phyloP scores from a whole-genome alignment of 2,113 vertebrate species.

The human region DNA sequence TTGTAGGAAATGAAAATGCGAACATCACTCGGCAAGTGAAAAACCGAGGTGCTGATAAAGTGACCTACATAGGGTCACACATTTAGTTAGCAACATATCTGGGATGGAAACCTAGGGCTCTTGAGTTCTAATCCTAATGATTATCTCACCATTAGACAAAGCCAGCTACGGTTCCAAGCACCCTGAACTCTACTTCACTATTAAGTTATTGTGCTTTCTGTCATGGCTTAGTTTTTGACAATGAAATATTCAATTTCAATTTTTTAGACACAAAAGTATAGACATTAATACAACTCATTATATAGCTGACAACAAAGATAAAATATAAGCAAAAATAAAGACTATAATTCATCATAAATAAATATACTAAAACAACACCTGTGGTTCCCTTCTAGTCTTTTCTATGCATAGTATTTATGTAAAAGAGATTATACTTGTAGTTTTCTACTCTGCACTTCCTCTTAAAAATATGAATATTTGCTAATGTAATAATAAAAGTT shows the following conservation, averaged over 20 bases:
- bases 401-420: neutral
- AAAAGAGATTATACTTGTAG: neutral
- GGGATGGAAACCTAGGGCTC: neutral
- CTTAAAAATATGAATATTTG: neutral
- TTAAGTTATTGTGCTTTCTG: fast-evolving
- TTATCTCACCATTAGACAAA: fast-evolving
- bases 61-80: fast-evolving
- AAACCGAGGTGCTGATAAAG: neutral
- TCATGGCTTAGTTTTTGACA: neutral
- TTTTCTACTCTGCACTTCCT: neutral
- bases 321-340: neutral
- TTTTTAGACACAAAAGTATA: neutral
- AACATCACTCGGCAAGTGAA: neutral
- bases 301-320: neutral
- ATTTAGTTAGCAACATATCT: neutral
- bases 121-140: fast-evolving
- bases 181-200: fast-evolving
- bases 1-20: neutral
- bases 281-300: neutral
- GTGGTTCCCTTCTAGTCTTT: neutral
- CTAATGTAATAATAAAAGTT: neutral
- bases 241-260: neutral
- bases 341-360: neutral
- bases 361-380: neutral
- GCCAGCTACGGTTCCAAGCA: fast-evolving